phyloP scores from a whole-genome alignment of 2,888 invertebrate genomes.

The Chalcis sispes region DNA sequence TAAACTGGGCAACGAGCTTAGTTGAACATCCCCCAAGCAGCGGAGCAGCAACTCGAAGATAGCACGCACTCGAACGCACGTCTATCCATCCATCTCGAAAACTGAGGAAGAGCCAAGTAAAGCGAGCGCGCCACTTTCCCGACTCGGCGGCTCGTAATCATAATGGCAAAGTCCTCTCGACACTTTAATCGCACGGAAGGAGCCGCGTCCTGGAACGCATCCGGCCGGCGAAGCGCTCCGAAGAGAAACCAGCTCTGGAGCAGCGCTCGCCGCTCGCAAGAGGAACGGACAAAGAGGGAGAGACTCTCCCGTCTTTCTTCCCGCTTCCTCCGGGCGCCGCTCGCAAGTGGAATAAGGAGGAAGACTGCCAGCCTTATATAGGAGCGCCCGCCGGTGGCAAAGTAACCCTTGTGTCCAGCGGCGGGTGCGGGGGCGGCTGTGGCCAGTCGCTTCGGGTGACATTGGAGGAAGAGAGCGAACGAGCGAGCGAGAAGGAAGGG shows the following conservation, averaged over 20 bases:
- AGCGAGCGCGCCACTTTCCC: slow-evolving; percentile 5
- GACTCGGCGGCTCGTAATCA: slow-evolving; percentile 42
- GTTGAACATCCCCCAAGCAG: not conserved
- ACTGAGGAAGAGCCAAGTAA: not conserved
- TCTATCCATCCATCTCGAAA: not conserved
- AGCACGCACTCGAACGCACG: not conserved
- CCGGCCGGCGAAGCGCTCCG: slow-evolving; percentile 6
- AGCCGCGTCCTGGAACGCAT: slow-evolving; percentile 29
- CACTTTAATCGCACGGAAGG: slow-evolving; percentile 52
- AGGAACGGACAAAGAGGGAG: not conserved
- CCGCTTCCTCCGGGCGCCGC: not conserved
- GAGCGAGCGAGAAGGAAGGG: slow-evolving; percentile 62
- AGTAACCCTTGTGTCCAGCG: slow-evolving; percentile 74
- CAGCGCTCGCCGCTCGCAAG: slow-evolving; percentile 2
- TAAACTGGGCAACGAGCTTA: no score
- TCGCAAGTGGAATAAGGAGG: slow-evolving; percentile 68
- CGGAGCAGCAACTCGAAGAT: not conserved
- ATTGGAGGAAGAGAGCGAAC: slow-evolving; percentile 63
- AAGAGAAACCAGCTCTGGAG: not conserved
- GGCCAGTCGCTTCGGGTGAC: slow-evolving; percentile 71
- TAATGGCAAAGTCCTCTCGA: slow-evolving; percentile 49
- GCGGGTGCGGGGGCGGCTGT: slow-evolving; percentile 70
- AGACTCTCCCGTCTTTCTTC: not conserved
- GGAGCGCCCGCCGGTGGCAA: slow-evolving; percentile 58
- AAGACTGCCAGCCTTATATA: slow-evolving; percentile 61